These are phyloP conservation scores for Acipenser oxyrinchus DNA, from an alignment of 2,797 vertebrate species.

Conservation along the genomic window DNA sequence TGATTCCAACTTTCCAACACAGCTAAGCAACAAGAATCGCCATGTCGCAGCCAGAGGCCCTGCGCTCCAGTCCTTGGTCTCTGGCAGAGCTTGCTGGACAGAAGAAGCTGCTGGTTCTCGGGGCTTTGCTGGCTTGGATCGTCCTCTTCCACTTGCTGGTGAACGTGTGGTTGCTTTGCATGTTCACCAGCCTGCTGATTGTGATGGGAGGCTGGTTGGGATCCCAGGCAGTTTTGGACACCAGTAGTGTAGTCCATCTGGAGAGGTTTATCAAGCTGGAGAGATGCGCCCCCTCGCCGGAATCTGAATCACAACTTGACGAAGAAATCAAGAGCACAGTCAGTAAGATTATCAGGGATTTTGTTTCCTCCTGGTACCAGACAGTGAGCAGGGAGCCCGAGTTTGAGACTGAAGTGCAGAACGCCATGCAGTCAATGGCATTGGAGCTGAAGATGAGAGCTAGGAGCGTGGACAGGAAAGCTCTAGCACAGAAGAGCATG, in stretches of 20 bases:
- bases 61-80: slow-evolving; percentile 25
- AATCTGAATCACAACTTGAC: slow-evolving; percentile 58
- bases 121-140: slow-evolving; percentile 63
- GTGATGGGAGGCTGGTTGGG: slow-evolving; percentile 79
- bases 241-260: slow-evolving; percentile 63
- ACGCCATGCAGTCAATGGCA: slow-evolving; percentile 72
- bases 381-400: slow-evolving; percentile 64
- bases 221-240: slow-evolving; percentile 50
- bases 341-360: slow-evolving; percentile 80
- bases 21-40: slow-evolving; percentile 8
- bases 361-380: slow-evolving; percentile 84
- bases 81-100: slow-evolving; percentile 48
- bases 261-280: slow-evolving; percentile 70
- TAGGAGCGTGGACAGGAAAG: slow-evolving; percentile 52
- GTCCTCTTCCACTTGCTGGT: slow-evolving; percentile 75
- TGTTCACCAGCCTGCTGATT: slow-evolving; percentile 70
- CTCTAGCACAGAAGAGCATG: slow-evolving; percentile 59
- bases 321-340: slow-evolving; percentile 72
- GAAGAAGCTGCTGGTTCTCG: slow-evolving; percentile 54
- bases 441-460: slow-evolving; percentile 68
- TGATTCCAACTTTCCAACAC: too few species aligned
- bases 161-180: slow-evolving; percentile 74
- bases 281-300: slow-evolving; percentile 26
- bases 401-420: slow-evolving; percentile 73
- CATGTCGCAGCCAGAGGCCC: slow-evolving; percentile 21